Evolutionary conservation across 92 coral and sea anemone species (phyloP), one percentile per base, ranked within the genome.

Genomic region (Muricea muricata): DNA sequence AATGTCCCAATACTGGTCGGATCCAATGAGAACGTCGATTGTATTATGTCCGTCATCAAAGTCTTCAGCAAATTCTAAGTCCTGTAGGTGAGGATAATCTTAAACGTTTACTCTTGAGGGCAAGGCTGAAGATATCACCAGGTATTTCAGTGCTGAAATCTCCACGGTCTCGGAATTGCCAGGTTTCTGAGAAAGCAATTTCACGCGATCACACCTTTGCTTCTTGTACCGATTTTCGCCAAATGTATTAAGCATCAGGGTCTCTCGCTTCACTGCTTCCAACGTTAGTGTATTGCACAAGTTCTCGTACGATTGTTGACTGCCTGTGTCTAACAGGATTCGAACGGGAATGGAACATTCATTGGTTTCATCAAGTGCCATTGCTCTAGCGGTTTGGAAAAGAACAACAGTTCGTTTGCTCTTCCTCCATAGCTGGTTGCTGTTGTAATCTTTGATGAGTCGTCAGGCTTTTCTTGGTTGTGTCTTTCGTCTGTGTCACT

Each of bases 331-430:
- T 30, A 92, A 87, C 6, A 91, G 87, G 28, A 88, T 82, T 65
- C 82, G 60, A 18, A 91, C 92, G n/a, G 79, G 71, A 12, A 85
- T 58, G 4, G 90, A 81, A 21, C 50, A 73, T 1, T 75, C 45
- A 32, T 82, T 85, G 60, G 71, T 65, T 57, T 69, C 29, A 67
- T 89, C 87, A 11, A 69, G 78, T 3, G 94, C 92, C 5, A 88
- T 20, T 8, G 92, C 90, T 15, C 79, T 57, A 5, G 94, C 88
- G 48, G 92, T 85, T 88, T 91, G 94, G 48, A 91, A 45, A 24
- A 91, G 73, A 28, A 71, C 80, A 30, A 15, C 21, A 32, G 39
- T 0, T n/a, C 37, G 31, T 58, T 1, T 4, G 54, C 3, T 30
- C 20, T 7, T 13, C 72, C 45, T 28, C 25, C 37, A 14, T 88